These are phyloP conservation scores for Embiotoca jacksoni DNA, from an alignment of 2,113 vertebrate species.

Conservation along the genomic window DNA sequence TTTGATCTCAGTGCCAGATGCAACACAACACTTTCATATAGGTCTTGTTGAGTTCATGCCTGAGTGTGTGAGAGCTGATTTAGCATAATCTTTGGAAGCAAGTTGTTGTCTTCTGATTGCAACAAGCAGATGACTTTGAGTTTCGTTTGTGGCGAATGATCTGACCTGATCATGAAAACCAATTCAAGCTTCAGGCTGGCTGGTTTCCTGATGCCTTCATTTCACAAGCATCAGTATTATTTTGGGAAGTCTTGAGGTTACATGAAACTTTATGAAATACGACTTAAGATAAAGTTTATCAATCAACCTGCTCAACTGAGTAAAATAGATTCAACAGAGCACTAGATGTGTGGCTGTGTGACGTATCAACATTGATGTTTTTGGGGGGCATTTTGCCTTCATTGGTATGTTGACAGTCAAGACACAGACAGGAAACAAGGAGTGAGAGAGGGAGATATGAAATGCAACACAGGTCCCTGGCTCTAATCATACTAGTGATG, in stretches of 20 bases:
- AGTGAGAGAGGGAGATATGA: too few species aligned
- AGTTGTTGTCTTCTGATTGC: not conserved
- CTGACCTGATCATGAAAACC: not conserved
- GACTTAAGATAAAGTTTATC: not conserved
- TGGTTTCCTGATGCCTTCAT: conserved; percentile 1
- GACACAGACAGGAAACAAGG: too few species aligned
- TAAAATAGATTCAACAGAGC: not conserved
- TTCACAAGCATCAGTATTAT: not conserved
- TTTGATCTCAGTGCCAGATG: not conserved
- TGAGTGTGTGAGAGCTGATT: not conserved
- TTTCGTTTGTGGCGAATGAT: not conserved
- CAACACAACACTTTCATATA: not conserved
- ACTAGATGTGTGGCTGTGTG: too few species aligned
- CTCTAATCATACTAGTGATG: too few species aligned
- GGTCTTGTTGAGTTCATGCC: not conserved
- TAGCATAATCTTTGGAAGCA: not conserved
- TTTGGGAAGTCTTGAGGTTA: not conserved
- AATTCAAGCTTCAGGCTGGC: conserved; percentile 7
- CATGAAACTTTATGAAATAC: not conserved
- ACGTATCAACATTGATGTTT: too few species aligned
- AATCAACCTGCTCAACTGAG: not conserved
- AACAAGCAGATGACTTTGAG: not conserved
- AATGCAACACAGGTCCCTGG: too few species aligned
- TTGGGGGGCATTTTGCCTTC: too few species aligned
- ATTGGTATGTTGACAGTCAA: too few species aligned